phyloP scores from a whole-genome alignment of 2,797 vertebrate species.

The Peromyscus aztecus region DNA sequence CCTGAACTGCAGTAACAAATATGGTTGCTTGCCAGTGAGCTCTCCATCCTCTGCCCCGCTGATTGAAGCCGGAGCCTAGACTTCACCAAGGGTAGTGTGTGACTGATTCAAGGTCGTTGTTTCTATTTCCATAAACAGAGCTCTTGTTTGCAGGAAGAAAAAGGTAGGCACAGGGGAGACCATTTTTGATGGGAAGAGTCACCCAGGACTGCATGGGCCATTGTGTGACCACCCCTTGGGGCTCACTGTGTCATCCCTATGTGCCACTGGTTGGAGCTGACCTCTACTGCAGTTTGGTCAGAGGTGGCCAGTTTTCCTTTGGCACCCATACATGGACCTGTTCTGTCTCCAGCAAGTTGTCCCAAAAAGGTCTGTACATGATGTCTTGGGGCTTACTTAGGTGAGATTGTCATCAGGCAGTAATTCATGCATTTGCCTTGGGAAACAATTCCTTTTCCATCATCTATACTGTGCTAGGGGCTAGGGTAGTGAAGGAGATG shows the following conservation, averaged over 20 bases:
- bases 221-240: accelerated
- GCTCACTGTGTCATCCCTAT: background rate
- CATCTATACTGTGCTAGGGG: background rate
- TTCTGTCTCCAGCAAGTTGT: background rate
- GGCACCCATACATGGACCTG: background rate
- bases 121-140: background rate
- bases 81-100: background rate
- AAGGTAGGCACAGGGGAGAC: background rate
- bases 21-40: background rate
- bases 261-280: background rate
- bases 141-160: background rate
- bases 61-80: background rate
- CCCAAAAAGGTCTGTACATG: background rate
- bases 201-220: background rate
- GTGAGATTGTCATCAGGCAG: background rate
- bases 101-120: background rate
- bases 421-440: background rate
- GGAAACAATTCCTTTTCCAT: background rate
- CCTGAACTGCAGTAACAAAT: background rate
- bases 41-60: background rate
- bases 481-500: too few relatives aligned
- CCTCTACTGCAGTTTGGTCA: background rate
- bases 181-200: background rate
- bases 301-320: background rate
- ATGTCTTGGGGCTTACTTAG: background rate